Base-by-base conservation (phyloP, 2,113 vertebrate genomes). In the Strix uralensis region DNA sequence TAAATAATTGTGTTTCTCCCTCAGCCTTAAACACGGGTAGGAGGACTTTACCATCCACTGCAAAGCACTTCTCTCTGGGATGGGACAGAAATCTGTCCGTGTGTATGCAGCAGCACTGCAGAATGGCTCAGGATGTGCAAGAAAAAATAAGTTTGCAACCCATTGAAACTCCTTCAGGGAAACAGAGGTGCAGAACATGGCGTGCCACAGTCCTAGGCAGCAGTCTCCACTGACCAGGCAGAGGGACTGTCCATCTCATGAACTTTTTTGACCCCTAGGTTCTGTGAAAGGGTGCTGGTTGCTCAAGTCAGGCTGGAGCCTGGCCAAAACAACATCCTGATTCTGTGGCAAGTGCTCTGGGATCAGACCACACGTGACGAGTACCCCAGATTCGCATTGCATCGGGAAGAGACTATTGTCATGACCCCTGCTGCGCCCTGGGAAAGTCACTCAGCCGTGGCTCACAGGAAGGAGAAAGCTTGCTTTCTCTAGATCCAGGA, bases 311-410 rank as follows among this genome's bases (percentile, higher is more conserved):
- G 47, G 34, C 77, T 97, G 83, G 89, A 95, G 32, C 38, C 54
- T 63, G 66, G 86, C 91, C 93, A 95, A 55, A 91, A 59, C 62
- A 96, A 91, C 63, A 93, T 96, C 86, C 94, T 97, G 84, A 51
- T 85, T 82, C 78, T 77, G 81, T 88, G 78, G 79, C 94, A 97
- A 90, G 89, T 90, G 70, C 87, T 92, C 63, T 94, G 91, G 81
- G 84, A 94, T 90, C 79, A 27, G 71, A 90, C 85, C 62, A 78
- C 93, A 90, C 0, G 63, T 96, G 91, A 95, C 6, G 5, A 95
- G 91, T 87, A 97, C 91, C 91, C 81, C 91, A 91, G 87, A 91
- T 94, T 86, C 5, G 7, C 4, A 4, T 62, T 92, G 63, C 63
- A 40, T 74, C 2, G 47, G 75, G 75, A 95, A 84, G 92, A 70